Evolutionary conservation across 2,888 invertebrate species (phyloP).

Genomic region (Zootermopsis nevadensis): DNA sequence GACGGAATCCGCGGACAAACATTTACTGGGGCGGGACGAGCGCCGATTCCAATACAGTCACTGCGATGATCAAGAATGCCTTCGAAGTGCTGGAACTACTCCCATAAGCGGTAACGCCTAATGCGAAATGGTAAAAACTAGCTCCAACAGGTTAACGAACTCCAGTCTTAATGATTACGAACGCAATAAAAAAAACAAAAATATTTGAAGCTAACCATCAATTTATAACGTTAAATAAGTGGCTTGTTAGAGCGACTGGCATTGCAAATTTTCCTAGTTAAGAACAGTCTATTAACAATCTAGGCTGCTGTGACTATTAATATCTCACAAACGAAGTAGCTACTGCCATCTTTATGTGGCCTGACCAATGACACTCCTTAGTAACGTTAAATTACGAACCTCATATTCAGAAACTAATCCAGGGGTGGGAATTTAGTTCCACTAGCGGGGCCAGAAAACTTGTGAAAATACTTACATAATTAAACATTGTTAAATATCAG

Average conservation of each 20-base stretch:
- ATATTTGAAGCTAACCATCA: constrained; percentile 12
- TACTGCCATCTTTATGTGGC: neutral
- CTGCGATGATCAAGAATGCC: neutral
- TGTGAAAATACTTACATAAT: too few species aligned
- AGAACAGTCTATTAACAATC: neutral
- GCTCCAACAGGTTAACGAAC: constrained; percentile 6
- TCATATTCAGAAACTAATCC: neutral
- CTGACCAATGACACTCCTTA: neutral
- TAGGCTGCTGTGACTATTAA: neutral
- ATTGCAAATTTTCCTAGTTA: neutral
- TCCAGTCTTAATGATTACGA: constrained; percentile 1
- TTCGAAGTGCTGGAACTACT: neutral
- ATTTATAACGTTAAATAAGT: neutral
- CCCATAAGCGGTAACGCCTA: neutral
- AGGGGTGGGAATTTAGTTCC: too few species aligned
- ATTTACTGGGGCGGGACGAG: neutral
- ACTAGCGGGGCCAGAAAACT: too few species aligned
- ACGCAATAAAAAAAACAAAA: neutral
- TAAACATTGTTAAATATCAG: too few species aligned
- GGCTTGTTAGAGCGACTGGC: neutral
- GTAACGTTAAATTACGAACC: neutral
- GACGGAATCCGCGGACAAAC: neutral
- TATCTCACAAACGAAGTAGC: neutral
- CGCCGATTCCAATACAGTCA: neutral
- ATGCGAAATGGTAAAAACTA: neutral